These are phyloP conservation scores for Leguminivora glycinivorella DNA, from an alignment of 1,140 invertebrate genomes.

Conservation along the genomic window DNA sequence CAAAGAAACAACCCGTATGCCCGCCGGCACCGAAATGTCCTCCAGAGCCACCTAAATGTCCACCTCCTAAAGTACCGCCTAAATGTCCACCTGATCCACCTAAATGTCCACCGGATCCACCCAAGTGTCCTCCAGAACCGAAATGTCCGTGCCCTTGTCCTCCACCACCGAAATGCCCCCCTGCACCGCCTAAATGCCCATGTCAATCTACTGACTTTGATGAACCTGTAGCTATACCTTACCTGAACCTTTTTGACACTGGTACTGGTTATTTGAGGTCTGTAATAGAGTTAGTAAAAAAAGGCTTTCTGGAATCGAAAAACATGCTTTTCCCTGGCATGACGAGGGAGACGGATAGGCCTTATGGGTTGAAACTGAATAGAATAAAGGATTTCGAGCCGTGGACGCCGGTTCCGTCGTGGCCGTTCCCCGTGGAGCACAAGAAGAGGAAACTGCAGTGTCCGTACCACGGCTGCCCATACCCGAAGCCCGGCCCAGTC, in stretches of 20 bases:
- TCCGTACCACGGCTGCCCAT: constrained; percentile 3
- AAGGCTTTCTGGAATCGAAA: background rate
- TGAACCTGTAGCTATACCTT: background rate
- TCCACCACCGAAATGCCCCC: background rate
- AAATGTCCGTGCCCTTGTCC: constrained; percentile 1
- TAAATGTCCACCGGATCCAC: background rate
- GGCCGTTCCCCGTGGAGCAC: background rate
- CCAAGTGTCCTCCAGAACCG: background rate
- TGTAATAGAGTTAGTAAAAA: background rate
- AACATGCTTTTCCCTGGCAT: background rate
- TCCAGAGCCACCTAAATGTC: background rate
- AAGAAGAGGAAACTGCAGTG: background rate
- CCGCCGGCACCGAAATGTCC: background rate
- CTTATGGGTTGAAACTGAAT: background rate
- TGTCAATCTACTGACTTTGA: background rate
- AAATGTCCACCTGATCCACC: background rate
- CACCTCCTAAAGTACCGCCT: background rate
- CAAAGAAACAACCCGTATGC: background rate
- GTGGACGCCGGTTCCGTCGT: background rate
- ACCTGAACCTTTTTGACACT: background rate
- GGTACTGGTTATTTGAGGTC: background rate
- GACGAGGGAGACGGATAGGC: background rate
- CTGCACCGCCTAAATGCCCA: background rate
- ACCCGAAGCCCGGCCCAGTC: background rate
- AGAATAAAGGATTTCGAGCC: constrained; percentile 6